These are phyloP conservation scores for Sinocyclocheilus rhinocerous DNA, from an alignment of 2,113 vertebrate genomes.

Conservation along the genomic window DNA sequence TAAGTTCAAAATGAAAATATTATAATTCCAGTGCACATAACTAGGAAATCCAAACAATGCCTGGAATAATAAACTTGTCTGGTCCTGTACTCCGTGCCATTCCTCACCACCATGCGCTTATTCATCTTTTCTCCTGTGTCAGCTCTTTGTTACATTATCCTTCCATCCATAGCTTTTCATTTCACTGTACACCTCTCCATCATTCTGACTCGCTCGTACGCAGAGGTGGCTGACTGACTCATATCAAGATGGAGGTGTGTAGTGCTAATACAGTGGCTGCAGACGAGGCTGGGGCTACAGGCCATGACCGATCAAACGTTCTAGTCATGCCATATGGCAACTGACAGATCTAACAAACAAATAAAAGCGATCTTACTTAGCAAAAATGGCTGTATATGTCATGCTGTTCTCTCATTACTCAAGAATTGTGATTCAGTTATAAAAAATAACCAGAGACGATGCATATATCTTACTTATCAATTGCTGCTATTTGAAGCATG, in stretches of 20 bases:
- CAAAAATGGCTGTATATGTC: not conserved
- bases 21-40: constrained; percentile 20
- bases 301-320: constrained; percentile 4
- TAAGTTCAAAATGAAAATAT: constrained; percentile 30
- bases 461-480: not conserved
- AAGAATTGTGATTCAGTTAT: not conserved
- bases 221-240: constrained; percentile 42
- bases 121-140: constrained; percentile 47
- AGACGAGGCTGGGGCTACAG: not conserved
- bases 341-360: constrained; percentile 34
- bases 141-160: constrained; percentile 50
- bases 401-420: constrained; percentile 27
- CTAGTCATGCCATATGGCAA: constrained; percentile 18
- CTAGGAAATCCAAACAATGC: constrained; percentile 32
- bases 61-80: constrained; percentile 46
- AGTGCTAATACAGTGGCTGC: constrained; percentile 6
- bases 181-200: constrained; percentile 48
- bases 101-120: constrained; percentile 44
- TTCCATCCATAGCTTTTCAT: constrained; percentile 45
- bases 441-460: not conserved
- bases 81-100: constrained; percentile 27
- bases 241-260: constrained; percentile 31
- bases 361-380: constrained; percentile 17
- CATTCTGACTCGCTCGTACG: constrained; percentile 24
- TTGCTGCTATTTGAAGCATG: not conserved